phyloP scores from a whole-genome alignment of 2,113 vertebrate species.

The Triplophysa rosa region DNA sequence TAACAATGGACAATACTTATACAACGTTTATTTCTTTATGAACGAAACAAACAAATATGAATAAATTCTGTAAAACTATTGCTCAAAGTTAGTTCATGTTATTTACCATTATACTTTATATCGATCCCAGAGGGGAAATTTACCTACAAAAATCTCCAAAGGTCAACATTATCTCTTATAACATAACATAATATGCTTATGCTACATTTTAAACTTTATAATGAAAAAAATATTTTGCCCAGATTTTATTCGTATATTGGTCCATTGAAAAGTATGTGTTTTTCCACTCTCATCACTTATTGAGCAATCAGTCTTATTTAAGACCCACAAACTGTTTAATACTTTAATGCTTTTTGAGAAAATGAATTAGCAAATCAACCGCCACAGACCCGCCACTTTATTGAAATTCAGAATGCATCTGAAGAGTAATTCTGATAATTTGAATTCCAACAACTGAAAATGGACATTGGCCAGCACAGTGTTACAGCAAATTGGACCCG shows the following conservation, averaged over 20 bases:
- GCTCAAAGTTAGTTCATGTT: too few relatives aligned
- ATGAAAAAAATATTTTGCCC: background rate
- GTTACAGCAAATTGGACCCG: background rate
- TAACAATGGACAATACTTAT: too few relatives aligned
- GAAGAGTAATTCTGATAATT: background rate
- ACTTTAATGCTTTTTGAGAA: background rate
- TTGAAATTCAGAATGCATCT: background rate
- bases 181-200: background rate
- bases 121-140: background rate
- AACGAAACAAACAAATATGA: too few relatives aligned
- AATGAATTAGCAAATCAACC: background rate
- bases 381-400: background rate
- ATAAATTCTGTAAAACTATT: too few relatives aligned
- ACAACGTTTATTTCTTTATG: too few relatives aligned
- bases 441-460: background rate
- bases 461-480: background rate
- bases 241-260: too few relatives aligned
- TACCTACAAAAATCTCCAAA: background rate
- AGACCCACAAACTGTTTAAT: background rate
- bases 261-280: background rate
- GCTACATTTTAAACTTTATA: too few relatives aligned
- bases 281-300: constrained; percentile 14
- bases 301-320: background rate
- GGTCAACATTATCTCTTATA: background rate
- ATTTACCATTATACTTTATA: too few relatives aligned